Evolutionary conservation across 2,113 vertebrate genomes (phyloP).

Genomic region (Scartelaos histophorus): DNA sequence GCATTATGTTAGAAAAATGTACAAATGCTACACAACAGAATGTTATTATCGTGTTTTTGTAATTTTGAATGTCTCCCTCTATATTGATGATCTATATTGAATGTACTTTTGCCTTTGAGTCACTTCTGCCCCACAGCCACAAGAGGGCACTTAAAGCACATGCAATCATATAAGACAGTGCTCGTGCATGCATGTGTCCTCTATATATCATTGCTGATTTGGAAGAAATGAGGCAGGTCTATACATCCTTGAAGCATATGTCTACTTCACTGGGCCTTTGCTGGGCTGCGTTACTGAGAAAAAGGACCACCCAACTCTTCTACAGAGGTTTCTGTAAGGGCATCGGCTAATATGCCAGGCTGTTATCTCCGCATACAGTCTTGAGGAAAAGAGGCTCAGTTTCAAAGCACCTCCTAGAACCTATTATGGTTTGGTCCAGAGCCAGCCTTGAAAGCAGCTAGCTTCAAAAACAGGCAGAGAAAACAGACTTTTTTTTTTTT

Average conservation of each 20-base stretch:
- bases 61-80: neutral
- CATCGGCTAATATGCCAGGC: conserved; percentile 82
- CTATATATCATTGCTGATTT: neutral
- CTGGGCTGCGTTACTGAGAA: conserved; percentile 83
- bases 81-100: neutral
- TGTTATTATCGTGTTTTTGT: neutral
- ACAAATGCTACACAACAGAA: neutral
- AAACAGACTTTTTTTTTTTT: conserved; percentile 22
- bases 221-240: neutral
- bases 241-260: neutral
- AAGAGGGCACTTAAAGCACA: conserved; percentile 55
- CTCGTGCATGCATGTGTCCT: conserved; percentile 20
- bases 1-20: neutral
- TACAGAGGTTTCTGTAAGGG: conserved; percentile 82
- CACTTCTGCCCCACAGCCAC: conserved; percentile 42
- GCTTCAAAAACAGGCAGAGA: conserved; percentile 89
- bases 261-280: conserved; percentile 75
- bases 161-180: conserved; percentile 22
- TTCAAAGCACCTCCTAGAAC: conserved; percentile 86
- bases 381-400: conserved; percentile 73
- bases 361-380: conserved; percentile 83
- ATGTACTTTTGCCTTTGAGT: conserved; percentile 24
- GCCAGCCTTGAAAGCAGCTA: conserved; percentile 74
- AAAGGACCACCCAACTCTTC: conserved; percentile 86
- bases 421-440: conserved; percentile 83